Evolutionary conservation across 2,888 invertebrate genomes (phyloP), one percentile per base, ranked within the genome.

Genomic region (Temnothorax ravouxi): DNA sequence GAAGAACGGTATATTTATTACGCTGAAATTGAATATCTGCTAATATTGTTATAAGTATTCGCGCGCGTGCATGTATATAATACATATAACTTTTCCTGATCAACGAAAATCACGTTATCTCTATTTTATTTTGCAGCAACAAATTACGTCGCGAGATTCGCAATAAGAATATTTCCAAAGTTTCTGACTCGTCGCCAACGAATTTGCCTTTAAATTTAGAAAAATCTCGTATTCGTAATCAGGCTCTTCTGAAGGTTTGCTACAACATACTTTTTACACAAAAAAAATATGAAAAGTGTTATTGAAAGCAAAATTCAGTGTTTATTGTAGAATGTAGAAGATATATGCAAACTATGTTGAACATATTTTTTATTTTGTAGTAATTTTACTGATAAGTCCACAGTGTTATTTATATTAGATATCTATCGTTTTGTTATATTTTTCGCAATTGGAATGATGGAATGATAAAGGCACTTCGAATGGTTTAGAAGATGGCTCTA

Each of bases 241-340:
- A 87, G 71, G 89, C 88, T 84, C 87, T 94, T 77, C 84, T 94
- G 72, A 93, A 93, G 93, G 94, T 94, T 90, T 15, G 84, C 8
- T 61, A 64, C 61, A 34, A 11, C 3, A 34, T 50, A 21, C 29
- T 34, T 79, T 34, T 71, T 44, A 21, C 0, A 54, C 59, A 13
- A 18, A 56, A 47, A 62, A 59, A n/a, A 52, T 9, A 47, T 11
- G 0, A n/a, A 44, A 50, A 15, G 15, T 34, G n/a, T 21, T 15
- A 15, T 54, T 77, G 3, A n/a, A 34, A 77, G n/a, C 15, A 56
- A 25, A 34, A n/a, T 38, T 79, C 1, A 67, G 5, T 64, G 21
- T 52, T 61, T n/a, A n/a, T n/a, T 15, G 1, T 64, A 25, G 9
- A 64, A 25, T 66, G 3, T 54, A 54, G 18, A 47, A 76, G 18